Base-by-base conservation (phyloP, 2,113 vertebrate species). In the Dicentrarchus labrax region DNA sequence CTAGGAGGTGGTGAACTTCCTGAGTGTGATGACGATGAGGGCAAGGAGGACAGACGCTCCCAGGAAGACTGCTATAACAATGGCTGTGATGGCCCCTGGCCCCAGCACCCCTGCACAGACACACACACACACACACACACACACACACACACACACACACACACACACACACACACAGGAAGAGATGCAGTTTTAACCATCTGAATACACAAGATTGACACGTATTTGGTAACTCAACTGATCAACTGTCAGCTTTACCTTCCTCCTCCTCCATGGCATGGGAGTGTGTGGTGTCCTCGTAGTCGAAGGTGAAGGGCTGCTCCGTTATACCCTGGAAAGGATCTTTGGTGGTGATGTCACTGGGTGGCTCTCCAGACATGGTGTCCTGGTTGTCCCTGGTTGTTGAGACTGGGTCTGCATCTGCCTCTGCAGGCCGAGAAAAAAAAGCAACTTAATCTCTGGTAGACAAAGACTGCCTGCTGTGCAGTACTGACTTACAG, bases 11-110 rank as follows among this genome's bases (percentile, higher is more conserved):
- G 97, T 98, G 91, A 98, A 98, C 93, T 98, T 99, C 72, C 97
- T 94, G 91, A 99, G 96, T 5, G 96, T 98, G 92, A 99, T 97
- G 86, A 98, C 86, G 0, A 99, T 95, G 90, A 99, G 96, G 64
- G 98, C 97, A 72, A 99, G 96, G 21, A 99, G 96, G 92, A 99
- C 97, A 36, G 97, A 99, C 0, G 97, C 97, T 80, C 98, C 98
- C 85, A 99, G 95, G 87, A 99, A 96, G 80, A 98, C 97, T 0
- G 98, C 97, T 1, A 99, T 97, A 82, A 98, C 97, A 15, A 99
- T 98, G 93, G 98, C 97, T n/a, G 98, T 96, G 5, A 99, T 98
- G 83, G 97, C 98, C 45, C 98, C 98, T 0, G 97, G 97, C 38
- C 98, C 98, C 90, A 99, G 94, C 0, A 96, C 95, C 51, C 96